Conservation (phyloP, 2,797 vertebrate genomes). For the Channa striata region DNA sequence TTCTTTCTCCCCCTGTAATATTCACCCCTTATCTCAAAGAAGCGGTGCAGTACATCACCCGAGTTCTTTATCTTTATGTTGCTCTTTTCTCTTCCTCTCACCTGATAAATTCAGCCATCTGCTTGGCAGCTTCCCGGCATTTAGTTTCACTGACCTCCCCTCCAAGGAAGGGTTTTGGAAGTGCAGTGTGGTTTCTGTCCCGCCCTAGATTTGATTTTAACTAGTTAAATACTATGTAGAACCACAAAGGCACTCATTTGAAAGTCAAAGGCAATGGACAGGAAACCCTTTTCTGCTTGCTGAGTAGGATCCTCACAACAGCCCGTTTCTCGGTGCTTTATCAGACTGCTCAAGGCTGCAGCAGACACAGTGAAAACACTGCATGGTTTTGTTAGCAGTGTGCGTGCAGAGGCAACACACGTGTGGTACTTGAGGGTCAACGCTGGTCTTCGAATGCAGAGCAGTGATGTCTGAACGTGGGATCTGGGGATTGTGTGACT, state of each 20-base stretch:
- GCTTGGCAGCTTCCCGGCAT: constrained; percentile 15
- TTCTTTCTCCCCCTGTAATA: background rate
- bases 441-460: background rate
- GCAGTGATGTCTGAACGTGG: background rate
- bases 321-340: constrained; percentile 24
- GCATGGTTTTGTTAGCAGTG: background rate
- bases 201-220: constrained; percentile 5
- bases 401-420: constrained; percentile 4
- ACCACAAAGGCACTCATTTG: constrained; percentile 38
- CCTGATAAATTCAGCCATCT: constrained; percentile 29
- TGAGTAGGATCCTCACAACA: background rate
- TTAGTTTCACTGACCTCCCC: constrained; percentile 13
- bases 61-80: constrained; percentile 12
- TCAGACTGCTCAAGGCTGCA: constrained; percentile 29
- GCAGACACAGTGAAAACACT: constrained; percentile 29
- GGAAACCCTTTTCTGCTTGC: constrained; percentile 1
- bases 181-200: constrained; percentile 17
- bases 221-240: constrained; percentile 29
- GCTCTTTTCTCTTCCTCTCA: constrained; percentile 25
- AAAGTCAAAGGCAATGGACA: constrained; percentile 36
- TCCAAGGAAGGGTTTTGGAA: constrained; percentile 2
- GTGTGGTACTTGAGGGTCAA: background rate
- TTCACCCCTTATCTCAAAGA: constrained; percentile 1
- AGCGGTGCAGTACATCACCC: background rate
- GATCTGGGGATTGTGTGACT: background rate